Evolutionary conservation across 2,113 vertebrate genomes (phyloP).

Genomic region (Emberiza fucata): DNA sequence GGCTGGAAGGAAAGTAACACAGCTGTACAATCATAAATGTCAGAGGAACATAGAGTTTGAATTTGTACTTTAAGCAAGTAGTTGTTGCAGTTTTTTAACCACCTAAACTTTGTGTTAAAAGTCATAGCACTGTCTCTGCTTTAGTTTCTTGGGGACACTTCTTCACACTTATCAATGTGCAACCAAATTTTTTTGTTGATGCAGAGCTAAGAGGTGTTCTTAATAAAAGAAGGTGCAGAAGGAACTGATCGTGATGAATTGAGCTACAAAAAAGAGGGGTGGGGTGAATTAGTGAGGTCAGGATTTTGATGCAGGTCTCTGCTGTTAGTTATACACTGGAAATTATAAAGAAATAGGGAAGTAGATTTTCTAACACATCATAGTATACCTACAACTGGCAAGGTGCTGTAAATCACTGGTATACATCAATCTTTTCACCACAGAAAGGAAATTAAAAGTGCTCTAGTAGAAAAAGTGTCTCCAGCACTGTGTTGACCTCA

Average conservation of each 20-base stretch:
- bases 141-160: neutral
- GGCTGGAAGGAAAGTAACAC: neutral
- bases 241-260: neutral
- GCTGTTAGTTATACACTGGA: neutral
- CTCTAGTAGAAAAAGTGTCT: neutral
- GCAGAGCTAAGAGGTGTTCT: neutral
- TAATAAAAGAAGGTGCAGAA: neutral
- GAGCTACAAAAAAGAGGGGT: fast-evolving
- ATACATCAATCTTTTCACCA: neutral
- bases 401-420: neutral
- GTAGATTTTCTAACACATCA: neutral
- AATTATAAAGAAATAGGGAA: neutral
- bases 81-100: neutral
- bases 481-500: fast-evolving
- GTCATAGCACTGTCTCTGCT: neutral
- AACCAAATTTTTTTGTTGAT: neutral
- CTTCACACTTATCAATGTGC: neutral
- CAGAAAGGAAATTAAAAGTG: neutral
- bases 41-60: neutral
- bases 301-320: neutral
- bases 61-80: neutral
- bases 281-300: neutral
- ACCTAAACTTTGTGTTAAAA: neutral
- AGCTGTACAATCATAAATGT: neutral
- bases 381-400: neutral